These are phyloP conservation scores for Benitochromis conjunctus DNA, from an alignment of 2,113 vertebrate genomes.

Conservation along the genomic window DNA sequence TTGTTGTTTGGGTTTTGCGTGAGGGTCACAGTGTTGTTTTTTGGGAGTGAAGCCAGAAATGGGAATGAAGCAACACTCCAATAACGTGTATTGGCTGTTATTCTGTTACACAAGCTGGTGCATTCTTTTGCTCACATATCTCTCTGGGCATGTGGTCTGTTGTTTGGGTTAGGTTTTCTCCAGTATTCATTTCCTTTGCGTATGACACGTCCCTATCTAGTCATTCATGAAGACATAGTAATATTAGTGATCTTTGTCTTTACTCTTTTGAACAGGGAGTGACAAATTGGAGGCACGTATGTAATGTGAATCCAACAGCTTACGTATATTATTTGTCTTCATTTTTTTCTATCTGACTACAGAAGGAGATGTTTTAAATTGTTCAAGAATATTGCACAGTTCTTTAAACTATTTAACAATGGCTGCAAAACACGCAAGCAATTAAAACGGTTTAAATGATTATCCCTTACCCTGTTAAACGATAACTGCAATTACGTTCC, in stretches of 20 bases:
- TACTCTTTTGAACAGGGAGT: background rate
- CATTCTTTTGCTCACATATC: background rate
- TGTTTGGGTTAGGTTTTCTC: background rate
- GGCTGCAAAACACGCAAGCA: rapidly evolving
- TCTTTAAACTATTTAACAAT: background rate
- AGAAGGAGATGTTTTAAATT: background rate
- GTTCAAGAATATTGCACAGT: background rate
- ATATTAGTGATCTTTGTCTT: background rate
- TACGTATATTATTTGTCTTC: background rate
- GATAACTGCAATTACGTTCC: background rate
- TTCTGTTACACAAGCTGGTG: background rate
- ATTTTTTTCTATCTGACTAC: background rate
- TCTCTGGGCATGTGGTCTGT: background rate
- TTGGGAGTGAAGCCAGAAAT: background rate
- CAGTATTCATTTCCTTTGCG: background rate
- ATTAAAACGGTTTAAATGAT: background rate
- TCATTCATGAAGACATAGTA: background rate
- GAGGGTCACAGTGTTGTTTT: background rate
- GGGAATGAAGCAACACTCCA: background rate
- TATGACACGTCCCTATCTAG: background rate
- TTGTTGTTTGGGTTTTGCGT: background rate
- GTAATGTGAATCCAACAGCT: background rate
- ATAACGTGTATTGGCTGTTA: background rate
- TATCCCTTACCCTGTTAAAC: background rate
- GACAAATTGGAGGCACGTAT: background rate